Evolutionary conservation across 1,140 invertebrate genomes (phyloP).

Genomic region (Delia radicum): DNA sequence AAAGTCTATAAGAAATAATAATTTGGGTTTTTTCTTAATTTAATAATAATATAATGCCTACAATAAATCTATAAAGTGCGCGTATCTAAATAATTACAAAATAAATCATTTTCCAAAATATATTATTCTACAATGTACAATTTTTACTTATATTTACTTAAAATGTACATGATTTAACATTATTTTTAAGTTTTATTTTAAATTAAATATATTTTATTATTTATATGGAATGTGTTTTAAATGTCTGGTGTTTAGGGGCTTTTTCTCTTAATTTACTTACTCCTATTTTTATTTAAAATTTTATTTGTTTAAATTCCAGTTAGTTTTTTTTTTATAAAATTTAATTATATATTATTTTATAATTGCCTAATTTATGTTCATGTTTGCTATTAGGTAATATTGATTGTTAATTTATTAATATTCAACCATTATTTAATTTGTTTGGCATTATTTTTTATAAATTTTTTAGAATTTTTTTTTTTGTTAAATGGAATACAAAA

Average conservation of each 20-base stretch:
- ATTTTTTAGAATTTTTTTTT: background rate
- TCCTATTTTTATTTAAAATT: background rate
- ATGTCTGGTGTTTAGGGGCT: background rate
- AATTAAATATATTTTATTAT: background rate
- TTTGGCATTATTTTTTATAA: background rate
- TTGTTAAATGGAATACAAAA: background rate
- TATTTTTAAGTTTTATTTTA: background rate
- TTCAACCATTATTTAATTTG: background rate
- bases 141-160: background rate
- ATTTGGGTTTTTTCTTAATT: background rate
- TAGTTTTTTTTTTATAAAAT: background rate
- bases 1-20: too few species aligned
- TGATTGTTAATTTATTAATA: background rate
- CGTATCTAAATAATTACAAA: conserved; percentile 5
- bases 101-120: background rate
- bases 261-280: background rate
- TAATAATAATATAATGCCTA: background rate
- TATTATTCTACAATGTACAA: background rate
- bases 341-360: background rate
- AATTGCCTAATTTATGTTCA: conserved; percentile 4
- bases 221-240: background rate
- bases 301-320: background rate
- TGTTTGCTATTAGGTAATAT: too few species aligned
- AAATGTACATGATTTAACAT: background rate
- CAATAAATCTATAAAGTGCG: conserved; percentile 10